These are phyloP conservation scores for Atopsyche davidsoni DNA, from an alignment of 1,140 invertebrate species.

Conservation along the genomic window DNA sequence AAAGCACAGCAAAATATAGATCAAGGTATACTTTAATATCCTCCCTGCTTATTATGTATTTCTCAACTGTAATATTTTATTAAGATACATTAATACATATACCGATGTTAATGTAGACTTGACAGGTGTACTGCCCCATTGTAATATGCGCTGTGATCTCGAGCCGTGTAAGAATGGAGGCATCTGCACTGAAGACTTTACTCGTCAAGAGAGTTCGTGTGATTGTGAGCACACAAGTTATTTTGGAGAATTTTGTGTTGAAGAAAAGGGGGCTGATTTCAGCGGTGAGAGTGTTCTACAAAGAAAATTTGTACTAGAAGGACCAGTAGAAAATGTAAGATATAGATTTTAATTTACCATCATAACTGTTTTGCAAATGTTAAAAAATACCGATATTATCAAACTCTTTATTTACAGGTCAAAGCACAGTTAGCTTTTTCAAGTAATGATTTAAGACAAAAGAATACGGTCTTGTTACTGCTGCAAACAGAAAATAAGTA, in stretches of 20 bases:
- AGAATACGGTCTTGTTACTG: slow-evolving; percentile 68
- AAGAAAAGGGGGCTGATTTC: slow-evolving; percentile 83
- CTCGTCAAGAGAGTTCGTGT: slow-evolving; percentile 74
- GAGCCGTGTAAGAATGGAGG: slow-evolving; percentile 84
- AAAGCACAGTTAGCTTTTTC: slow-evolving; percentile 80
- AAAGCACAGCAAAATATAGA: slow-evolving; percentile 65
- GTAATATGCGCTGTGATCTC: slow-evolving; percentile 82
- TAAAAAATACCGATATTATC: not conserved
- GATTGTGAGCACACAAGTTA: slow-evolving; percentile 86
- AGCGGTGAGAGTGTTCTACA: slow-evolving; percentile 77
- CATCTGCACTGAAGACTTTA: slow-evolving; percentile 83
- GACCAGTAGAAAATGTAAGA: slow-evolving; percentile 54
- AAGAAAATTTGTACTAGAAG: slow-evolving; percentile 65
- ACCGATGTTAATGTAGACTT: slow-evolving; percentile 36
- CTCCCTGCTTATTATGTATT: too few species aligned
- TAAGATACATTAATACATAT: too few species aligned
- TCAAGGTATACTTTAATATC: slow-evolving; percentile 54
- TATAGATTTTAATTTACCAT: not conserved
- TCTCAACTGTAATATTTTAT: too few species aligned
- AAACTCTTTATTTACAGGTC: slow-evolving; percentile 47
- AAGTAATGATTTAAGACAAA: slow-evolving; percentile 65
- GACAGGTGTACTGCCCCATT: slow-evolving; percentile 68
- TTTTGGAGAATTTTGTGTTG: slow-evolving; percentile 68
- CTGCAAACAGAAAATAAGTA: slow-evolving; percentile 78
- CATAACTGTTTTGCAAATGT: not conserved